Evolutionary conservation across 2,113 vertebrate species (phyloP), one percentile per base, ranked within the genome.

Genomic region (Zosterops japonicus): DNA sequence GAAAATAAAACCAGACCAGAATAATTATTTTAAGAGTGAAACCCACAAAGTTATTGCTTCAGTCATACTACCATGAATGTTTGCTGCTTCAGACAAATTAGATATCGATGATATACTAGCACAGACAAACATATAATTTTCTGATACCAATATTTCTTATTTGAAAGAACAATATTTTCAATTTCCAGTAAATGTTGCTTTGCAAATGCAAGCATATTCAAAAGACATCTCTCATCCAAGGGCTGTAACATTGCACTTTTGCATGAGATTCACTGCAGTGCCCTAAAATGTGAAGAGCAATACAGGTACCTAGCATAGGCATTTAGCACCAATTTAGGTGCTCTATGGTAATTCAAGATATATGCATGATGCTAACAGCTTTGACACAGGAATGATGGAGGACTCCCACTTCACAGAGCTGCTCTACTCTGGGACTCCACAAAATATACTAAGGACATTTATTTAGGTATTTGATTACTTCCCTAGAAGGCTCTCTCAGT

Each of bases 221-320:
- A 27, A 63, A 49, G 49, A n/a, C 4, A 31, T 28, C 14, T 88
- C 29, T 59, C 21, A 20, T 44, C 17, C 19, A 41, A 90, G 11
- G 1, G 2, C 23, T 79, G 9, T 59, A 82, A 27, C 33, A 18
- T 1, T 44, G n/a, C 4, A 2, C 3, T 27, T 65, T 2, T 44
- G 4, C 0, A 0, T 56, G 64, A 76, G 6, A 60, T n/a, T 78
- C n/a, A 36, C 8, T 24, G 23, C 27, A 10, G 3, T n/a, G 14
- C 20, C 29, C 36, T 70, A 70, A 89, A 77, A 53, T 7, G 0
- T 67, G 50, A 83, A 41, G 36, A 50, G 13, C 42, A 39, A 56
- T 64, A 33, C 17, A 17, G 8, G 13, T 61, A 72, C 10, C 36
- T 17, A 65, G 19, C 10, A 29, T 1, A 39, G 16, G 3, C 14